Conservation (phyloP, 2,888 invertebrate genomes). For the Sinhomidia bicolor region DNA sequence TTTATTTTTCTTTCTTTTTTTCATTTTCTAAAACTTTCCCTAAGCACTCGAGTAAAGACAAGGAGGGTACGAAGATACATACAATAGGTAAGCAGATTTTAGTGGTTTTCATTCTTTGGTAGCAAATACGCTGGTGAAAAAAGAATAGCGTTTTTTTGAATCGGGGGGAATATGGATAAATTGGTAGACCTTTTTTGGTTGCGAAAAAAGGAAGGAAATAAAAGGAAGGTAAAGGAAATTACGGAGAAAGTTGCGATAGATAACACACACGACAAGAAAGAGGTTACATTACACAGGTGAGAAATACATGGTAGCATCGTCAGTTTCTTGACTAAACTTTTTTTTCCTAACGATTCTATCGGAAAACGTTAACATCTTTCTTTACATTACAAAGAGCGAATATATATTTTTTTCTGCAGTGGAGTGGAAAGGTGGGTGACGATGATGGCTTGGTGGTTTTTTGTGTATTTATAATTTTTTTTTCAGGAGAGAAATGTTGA, state of each 20-base stretch:
- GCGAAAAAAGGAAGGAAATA: too few species aligned
- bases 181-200: too few species aligned
- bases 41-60: not conserved
- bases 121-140: too few species aligned
- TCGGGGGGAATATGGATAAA: too few species aligned
- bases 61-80: not conserved
- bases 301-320: not conserved
- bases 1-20: constrained; percentile 18
- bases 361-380: not conserved
- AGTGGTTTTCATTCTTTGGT: too few species aligned
- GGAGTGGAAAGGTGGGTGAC: not conserved
- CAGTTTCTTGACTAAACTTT: not conserved
- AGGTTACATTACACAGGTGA: too few species aligned
- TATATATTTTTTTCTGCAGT: too few species aligned
- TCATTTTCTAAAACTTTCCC: not conserved
- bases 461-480: not conserved
- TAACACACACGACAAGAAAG: not conserved
- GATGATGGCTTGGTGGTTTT: not conserved
- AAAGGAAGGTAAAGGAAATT: too few species aligned
- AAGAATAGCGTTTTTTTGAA: too few species aligned
- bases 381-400: not conserved
- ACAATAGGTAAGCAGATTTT: not conserved
- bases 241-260: not conserved
- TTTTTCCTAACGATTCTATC: not conserved
- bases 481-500: constrained; percentile 16